Base-by-base conservation (phyloP, 30 jellyfish, hydroid and myxozoan genomes). In the Hydractinia echinata region DNA sequence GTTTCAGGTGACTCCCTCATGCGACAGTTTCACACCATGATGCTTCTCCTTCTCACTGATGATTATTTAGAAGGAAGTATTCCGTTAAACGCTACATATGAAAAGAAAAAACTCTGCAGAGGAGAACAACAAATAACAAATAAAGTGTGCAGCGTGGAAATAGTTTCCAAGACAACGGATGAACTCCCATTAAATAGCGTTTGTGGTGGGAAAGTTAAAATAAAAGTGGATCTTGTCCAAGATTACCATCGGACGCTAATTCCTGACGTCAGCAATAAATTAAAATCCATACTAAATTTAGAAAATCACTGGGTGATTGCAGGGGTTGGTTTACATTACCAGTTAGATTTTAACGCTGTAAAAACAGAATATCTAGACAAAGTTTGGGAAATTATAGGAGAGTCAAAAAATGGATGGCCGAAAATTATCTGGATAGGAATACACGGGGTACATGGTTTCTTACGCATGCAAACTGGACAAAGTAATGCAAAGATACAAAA, bases 251-350 rank as follows among this genome's bases (percentile, higher is more conserved):
- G 89, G 3, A 14, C 53, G 48, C 44, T 92, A 51, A 81, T 77
- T 10, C 83, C 62, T 15, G 91, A 86, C 19, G 96, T 89, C 51
- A 8, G 66, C 4, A 71, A 61, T 10, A 79, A 60, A 76, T 44
- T 83, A 52, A 68, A 71, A 10, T 73, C 66, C 51, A 49, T 84
- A 79, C 82, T 86, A 15, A 85, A 89, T 39, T 76, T 60, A 49
- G 76, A 69, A 15, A 79, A 92, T 55, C 81, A 94, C 51, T 92
- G 91, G 72, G 16, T 92, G 5, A 83, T 92, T 53, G 66, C 79
- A 67, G 98, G 98, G 16, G 95, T 86, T 49, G 98, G 98, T 52
- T 14, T 92, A 83, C 98, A 92, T 74, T 92, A 87, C 82, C 86
- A 78, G 83, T 73, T 92, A 64, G 73, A 81, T n/a, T 76, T 73